These are phyloP conservation scores for Drosophila picticornis DNA, from an alignment of 2,888 invertebrate species.

Conservation along the genomic window DNA sequence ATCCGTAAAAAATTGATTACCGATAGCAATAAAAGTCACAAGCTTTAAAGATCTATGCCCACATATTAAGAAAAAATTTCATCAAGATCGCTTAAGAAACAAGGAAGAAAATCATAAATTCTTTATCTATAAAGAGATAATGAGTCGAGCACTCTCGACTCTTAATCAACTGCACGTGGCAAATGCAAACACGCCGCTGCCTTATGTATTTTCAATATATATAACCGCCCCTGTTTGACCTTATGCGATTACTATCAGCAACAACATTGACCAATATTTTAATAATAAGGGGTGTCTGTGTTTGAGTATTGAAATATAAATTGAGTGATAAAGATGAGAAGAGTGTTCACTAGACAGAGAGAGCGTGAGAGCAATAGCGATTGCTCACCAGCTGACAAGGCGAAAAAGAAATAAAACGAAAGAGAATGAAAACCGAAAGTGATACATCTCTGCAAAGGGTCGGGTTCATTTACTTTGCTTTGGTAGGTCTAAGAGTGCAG, in stretches of 20 bases:
- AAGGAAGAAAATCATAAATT: not conserved
- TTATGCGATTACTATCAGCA: slow-evolving; percentile 1
- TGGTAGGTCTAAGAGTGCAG: slow-evolving; percentile 40
- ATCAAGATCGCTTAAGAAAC: not conserved
- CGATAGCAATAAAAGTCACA: not conserved
- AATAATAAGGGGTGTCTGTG: slow-evolving; percentile 44
- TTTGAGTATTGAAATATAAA: not conserved
- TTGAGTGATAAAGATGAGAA: not conserved
- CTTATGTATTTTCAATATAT: not conserved
- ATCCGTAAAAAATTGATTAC: not conserved
- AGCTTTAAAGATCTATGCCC: not conserved
- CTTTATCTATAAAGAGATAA: not conserved
- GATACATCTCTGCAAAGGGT: slow-evolving; percentile 68
- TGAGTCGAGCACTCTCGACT: no score
- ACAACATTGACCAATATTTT: slow-evolving; percentile 29
- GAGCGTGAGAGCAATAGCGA: slow-evolving; percentile 6
- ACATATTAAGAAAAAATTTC: not conserved
- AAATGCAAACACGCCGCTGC: not conserved
- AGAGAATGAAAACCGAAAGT: slow-evolving; percentile 63
- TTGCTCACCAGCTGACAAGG: slow-evolving; percentile 53
- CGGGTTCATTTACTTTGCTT: slow-evolving; percentile 20
- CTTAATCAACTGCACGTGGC: not conserved
- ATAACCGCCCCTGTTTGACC: not conserved
- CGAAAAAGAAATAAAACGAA: not conserved
- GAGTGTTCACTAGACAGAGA: slow-evolving; percentile 4